These are phyloP conservation scores for Germaria angustata DNA, from an alignment of 2,888 invertebrate genomes.

Conservation along the genomic window DNA sequence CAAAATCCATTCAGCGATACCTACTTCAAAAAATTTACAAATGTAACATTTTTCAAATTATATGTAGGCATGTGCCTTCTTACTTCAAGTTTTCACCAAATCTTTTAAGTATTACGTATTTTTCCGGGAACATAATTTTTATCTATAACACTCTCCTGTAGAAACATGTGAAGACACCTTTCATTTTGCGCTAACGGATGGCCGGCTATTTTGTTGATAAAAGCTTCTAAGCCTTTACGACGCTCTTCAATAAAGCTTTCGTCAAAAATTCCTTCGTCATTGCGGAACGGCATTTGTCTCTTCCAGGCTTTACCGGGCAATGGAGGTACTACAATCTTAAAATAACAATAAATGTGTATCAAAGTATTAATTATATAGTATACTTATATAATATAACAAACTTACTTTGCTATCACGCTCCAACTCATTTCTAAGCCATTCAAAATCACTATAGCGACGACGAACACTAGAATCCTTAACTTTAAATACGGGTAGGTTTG, in stretches of 20 bases:
- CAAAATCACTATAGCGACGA: slow-evolving; percentile 99
- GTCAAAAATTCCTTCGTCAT: slow-evolving; percentile 99
- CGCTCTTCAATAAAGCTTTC: slow-evolving; percentile 99
- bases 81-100: not conserved
- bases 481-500: slow-evolving; percentile 99
- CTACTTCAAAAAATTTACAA: slow-evolving; percentile 8
- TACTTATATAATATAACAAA: too few species aligned
- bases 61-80: not conserved
- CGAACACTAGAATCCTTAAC: slow-evolving; percentile 99
- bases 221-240: slow-evolving; percentile 97
- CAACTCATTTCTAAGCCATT: slow-evolving; percentile 99
- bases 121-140: slow-evolving; percentile 99
- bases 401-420: slow-evolving; percentile 98
- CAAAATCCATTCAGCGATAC: slow-evolving; percentile 38
- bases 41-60: slow-evolving; percentile 39
- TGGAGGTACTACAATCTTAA: slow-evolving; percentile 97
- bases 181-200: slow-evolving; percentile 99
- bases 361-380: not conserved
- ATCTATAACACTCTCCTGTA: slow-evolving; percentile 98
- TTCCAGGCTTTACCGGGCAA: slow-evolving; percentile 99
- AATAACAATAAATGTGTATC: not conserved
- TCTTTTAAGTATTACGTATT: slow-evolving; percentile 93
- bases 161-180: slow-evolving; percentile 99
- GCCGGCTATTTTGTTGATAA: slow-evolving; percentile 99
- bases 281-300: slow-evolving; percentile 97